Evolutionary conservation across 2,113 vertebrate species (phyloP), one percentile per base, ranked within the genome.

Genomic region (Zosterops borbonicus): DNA sequence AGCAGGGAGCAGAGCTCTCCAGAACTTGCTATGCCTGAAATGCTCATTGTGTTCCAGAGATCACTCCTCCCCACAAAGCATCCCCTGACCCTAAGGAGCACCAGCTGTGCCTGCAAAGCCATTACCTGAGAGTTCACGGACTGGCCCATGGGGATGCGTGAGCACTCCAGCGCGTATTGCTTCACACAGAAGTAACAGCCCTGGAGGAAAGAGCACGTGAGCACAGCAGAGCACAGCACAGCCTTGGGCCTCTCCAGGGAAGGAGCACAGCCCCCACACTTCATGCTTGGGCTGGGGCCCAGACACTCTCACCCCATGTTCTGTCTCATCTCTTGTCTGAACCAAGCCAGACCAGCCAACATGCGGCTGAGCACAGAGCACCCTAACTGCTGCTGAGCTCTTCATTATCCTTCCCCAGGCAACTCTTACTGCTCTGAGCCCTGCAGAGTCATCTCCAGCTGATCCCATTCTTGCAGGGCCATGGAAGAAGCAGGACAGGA

Each of bases 151-250:
- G 99, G 99, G 89, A 99, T 99, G 67, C 99, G 98, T 2, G 99
- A 99, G 97, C 99, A 99, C 96, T 99, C 99, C 95, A 99, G 97
- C 0, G 99, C 99, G 3, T 99, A 99, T 95, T 99, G 99, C 98
- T 99, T 99, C 96, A 99, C 99, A 91, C 99, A 99, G 98, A 99
- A 99, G 97, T 99, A 99, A 97, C 98, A 99, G 50, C 99, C 99
- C 99, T 99, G 95, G 22, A 77, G 41, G 69, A 92, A 39, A 97
- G 31, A 87, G 71, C 42, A 81, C 2, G 9, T 73, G 37, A 86
- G 80, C 35, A 80, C 23, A 80, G 79, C n/a, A 73, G 22, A 80
- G 82, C n/a, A 69, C 3, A 60, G 52, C 28, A 25, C 33, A 81
- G 37, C 31, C 35, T 33, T 49, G n/a, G 42, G 22, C n/a, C 44